phyloP scores from a whole-genome alignment of 2,113 vertebrate genomes.

The Phyllopteryx taeniolatus region DNA sequence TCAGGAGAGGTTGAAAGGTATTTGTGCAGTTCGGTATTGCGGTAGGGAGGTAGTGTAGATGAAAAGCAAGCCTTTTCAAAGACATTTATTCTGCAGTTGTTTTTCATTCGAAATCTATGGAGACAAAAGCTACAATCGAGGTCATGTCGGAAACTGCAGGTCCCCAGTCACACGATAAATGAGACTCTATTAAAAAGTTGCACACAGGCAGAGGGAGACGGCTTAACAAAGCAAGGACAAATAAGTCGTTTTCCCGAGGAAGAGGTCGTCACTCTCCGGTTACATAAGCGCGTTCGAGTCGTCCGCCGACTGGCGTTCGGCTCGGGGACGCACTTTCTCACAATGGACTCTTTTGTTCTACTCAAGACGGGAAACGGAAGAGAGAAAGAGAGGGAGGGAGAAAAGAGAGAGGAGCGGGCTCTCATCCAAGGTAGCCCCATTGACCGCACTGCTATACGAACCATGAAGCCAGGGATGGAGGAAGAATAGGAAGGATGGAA shows the following conservation, averaged over 20 bases:
- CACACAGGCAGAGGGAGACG: not conserved
- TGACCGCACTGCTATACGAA: slow-evolving; percentile 32
- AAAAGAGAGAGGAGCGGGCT: slow-evolving; percentile 12
- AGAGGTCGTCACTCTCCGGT: slow-evolving; percentile 31
- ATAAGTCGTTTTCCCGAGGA: not conserved
- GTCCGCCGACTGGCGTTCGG: not conserved
- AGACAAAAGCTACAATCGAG: slow-evolving; percentile 24
- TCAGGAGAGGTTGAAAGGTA: not conserved
- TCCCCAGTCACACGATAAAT: not conserved
- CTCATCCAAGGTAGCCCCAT: slow-evolving; percentile 39
- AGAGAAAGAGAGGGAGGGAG: slow-evolving; percentile 16
- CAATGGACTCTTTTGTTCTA: slow-evolving; percentile 67
- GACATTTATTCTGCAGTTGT: not conserved
- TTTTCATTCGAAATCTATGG: not conserved
- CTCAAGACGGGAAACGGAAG: slow-evolving; percentile 50
- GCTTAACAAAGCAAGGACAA: not conserved
- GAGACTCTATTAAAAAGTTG: slow-evolving; percentile 1
- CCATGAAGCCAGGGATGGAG: slow-evolving; percentile 39
- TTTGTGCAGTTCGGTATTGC: not conserved
- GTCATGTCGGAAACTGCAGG: slow-evolving; percentile 24
- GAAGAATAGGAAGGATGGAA: slow-evolving; percentile 33
- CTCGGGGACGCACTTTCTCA: slow-evolving; percentile 60
- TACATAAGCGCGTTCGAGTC: slow-evolving; percentile 37
- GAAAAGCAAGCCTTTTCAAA: not conserved
- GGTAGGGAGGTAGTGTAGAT: not conserved